Conservation (phyloP, 2,113 vertebrate genomes). For the Toxostoma redivivum region DNA sequence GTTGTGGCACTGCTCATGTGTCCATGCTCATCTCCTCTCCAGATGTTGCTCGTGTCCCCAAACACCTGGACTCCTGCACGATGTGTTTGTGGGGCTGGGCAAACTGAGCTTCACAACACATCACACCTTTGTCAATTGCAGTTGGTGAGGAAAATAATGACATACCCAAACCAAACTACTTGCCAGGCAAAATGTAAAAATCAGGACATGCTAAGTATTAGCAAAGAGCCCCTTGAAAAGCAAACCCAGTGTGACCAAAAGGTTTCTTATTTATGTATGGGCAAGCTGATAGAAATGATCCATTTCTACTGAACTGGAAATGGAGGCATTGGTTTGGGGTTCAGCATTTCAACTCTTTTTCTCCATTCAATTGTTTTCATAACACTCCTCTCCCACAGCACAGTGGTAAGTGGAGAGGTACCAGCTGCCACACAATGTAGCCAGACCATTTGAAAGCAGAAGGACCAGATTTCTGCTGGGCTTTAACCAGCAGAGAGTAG, state of each 20-base stretch:
- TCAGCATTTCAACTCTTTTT: not conserved
- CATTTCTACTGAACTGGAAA: not conserved
- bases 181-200: not conserved
- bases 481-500: not conserved
- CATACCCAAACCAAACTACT: not conserved
- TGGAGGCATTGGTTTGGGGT: not conserved
- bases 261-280: not conserved
- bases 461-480: slow-evolving; percentile 1
- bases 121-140: not conserved
- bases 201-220: not conserved
- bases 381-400: not conserved
- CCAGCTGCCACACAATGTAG: not conserved
- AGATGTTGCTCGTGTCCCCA: not conserved
- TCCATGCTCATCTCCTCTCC: not conserved
- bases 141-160: not conserved
- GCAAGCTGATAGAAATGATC: not conserved
- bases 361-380: not conserved
- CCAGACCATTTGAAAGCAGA: slow-evolving; percentile 45
- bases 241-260: not conserved
- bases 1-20: not conserved
- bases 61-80: not conserved
- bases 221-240: not conserved
- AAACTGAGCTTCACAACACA: not conserved
- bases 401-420: not conserved
- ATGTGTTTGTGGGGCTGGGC: not conserved